Base-by-base conservation (phyloP, 2,797 vertebrate species). In the Borostomias antarcticus region DNA sequence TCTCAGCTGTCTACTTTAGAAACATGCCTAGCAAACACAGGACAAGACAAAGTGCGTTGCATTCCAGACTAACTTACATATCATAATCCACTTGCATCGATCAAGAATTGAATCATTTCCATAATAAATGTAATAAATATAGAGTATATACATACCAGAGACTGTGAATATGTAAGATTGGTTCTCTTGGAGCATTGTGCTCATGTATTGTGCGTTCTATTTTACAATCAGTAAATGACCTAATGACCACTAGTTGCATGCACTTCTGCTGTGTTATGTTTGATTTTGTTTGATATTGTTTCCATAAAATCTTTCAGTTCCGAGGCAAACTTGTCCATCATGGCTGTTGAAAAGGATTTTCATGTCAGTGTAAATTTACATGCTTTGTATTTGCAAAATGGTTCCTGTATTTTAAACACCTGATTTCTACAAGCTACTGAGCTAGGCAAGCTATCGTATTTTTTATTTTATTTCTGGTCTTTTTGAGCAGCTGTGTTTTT, bases 241-340 rank as follows among this genome's bases (percentile, higher is more conserved):
- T 86, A 84, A 89, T 88, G 86, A 92, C 86, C 89, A 91, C 87
- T 91, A 90, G 86, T 88, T 92, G 92, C 92, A 93, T 93, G 91
- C 89, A 90, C 78, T 89, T 88, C 86, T 87, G 79, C 86, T 82
- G 80, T 83, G 85, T 89, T 86, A 68, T 75, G 78, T 90, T 88
- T 61, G 66, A 69, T 76, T 69, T 70, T 33, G 45, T 73, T 74
- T 61, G n/a, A 1, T 50, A 17, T 71, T 77, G 79, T 74, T 52
- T 82, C 79, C 52, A 30, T 64, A 64, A 70, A 57, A 63, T 68
- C 33, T 65, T 70, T 77, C 64, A 17, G 37, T 73, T 61, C 15
- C 68, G 66, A 56, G 71, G 77, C 63, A 72, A 64, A 68, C 54
- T 3, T 51, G 65, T n/a, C 29, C 30, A 35, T 29, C 17, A 43